Percentiles rank a stretch among this genome's conserved stretches.
Evolutionary conservation across 2,888 invertebrate species (phyloP).

Genomic region (Campaea margaritaria): DNA sequence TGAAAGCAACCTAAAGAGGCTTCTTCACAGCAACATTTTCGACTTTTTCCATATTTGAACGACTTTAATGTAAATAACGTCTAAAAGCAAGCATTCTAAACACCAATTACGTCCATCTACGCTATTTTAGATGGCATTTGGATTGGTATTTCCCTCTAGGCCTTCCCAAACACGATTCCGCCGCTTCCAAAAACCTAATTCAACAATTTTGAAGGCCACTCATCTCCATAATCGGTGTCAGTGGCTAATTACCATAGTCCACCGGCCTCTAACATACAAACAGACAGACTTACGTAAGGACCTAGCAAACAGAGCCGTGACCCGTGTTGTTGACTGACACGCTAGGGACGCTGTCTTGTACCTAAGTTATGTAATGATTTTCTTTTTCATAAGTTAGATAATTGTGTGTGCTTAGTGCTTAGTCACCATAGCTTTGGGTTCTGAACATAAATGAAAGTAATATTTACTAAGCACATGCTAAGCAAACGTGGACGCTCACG

Average conservation of each 20-base stretch:
- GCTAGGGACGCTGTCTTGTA: background rate
- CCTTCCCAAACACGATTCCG: background rate
- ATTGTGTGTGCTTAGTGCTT: too few species aligned
- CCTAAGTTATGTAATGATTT: slow-evolving; percentile 24
- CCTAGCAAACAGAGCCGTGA: slow-evolving; percentile 21
- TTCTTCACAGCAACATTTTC: too few species aligned
- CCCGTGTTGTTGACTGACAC: slow-evolving; percentile 14
- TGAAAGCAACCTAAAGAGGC: too few species aligned
- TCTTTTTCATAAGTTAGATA: slow-evolving; percentile 16
- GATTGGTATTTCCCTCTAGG: background rate
- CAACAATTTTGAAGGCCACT: slow-evolving; percentile 5
- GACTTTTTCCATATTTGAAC: too few species aligned
- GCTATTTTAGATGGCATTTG: background rate
- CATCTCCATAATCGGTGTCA: slow-evolving; percentile 12
- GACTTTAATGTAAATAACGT: too few species aligned
- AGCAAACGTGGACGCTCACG: too few species aligned
- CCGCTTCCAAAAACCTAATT: slow-evolving; percentile 4
- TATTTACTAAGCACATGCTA: too few species aligned
- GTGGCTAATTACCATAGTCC: slow-evolving; percentile 16
- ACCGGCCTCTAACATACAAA: slow-evolving; percentile 12
- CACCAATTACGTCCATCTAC: background rate
- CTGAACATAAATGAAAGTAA: too few species aligned
- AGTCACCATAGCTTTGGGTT: background rate
- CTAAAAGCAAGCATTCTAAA: too few species aligned
- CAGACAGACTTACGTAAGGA: slow-evolving; percentile 22